These are phyloP conservation scores for Thunnus maccoyii DNA, from an alignment of 2,113 vertebrate species.

Conservation along the genomic window DNA sequence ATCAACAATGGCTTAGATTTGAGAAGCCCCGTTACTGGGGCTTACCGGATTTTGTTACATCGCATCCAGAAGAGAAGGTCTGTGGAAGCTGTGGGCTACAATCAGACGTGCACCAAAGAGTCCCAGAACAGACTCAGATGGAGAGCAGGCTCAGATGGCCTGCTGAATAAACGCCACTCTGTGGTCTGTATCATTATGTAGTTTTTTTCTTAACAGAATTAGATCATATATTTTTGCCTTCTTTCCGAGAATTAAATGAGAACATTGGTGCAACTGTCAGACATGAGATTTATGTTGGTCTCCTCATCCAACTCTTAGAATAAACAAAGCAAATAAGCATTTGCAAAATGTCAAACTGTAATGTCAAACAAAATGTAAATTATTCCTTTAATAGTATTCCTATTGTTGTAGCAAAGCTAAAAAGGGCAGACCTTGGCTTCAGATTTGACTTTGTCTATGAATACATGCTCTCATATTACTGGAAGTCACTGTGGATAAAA, in stretches of 20 bases:
- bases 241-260: background rate
- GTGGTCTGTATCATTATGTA: constrained; percentile 79
- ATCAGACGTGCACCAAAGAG: constrained; percentile 15
- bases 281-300: too few species aligned
- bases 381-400: background rate
- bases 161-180: constrained; percentile 59
- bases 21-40: constrained; percentile 78
- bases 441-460: background rate
- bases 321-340: background rate
- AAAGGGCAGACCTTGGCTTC: background rate
- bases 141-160: constrained; percentile 45
- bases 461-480: background rate
- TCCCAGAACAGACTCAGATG: constrained; percentile 41
- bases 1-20: constrained; percentile 69
- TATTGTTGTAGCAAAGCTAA: background rate
- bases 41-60: constrained; percentile 81
- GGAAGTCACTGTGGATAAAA: background rate
- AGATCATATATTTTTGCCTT: background rate
- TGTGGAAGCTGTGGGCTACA: constrained; percentile 66
- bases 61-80: constrained; percentile 74
- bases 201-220: background rate
- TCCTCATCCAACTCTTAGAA: background rate
- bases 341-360: background rate
- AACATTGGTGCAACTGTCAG: background rate
- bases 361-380: too few species aligned